These are phyloP conservation scores for Felis catus DNA, from an alignment of 2,113 vertebrate species.

Conservation along the genomic window DNA sequence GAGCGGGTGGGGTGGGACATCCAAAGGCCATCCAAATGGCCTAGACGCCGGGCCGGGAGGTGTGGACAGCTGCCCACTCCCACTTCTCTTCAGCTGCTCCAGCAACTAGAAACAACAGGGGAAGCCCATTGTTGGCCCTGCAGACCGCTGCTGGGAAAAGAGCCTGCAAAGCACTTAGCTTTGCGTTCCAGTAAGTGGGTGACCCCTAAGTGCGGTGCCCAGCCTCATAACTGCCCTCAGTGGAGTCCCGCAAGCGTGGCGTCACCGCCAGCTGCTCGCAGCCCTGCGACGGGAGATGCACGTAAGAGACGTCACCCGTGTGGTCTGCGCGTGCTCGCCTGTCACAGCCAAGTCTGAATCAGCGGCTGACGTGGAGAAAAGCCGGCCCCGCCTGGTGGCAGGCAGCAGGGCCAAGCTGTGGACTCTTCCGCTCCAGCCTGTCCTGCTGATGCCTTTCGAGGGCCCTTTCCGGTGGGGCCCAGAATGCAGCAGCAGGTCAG, in stretches of 20 bases:
- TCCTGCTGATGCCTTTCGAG: not conserved
- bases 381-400: not conserved
- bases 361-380: not conserved
- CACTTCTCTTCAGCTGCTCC: too few relatives aligned
- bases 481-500: not conserved
- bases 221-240: not conserved
- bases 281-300: accelerated
- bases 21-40: not conserved
- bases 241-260: not conserved
- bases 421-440: not conserved
- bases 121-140: not conserved
- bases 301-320: not conserved
- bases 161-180: too few relatives aligned
- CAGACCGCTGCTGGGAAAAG: not conserved
- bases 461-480: not conserved
- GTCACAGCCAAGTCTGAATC: not conserved
- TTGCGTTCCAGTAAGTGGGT: not conserved
- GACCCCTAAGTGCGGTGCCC: not conserved
- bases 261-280: not conserved
- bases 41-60: too few relatives aligned
- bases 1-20: not conserved
- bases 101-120: not conserved
- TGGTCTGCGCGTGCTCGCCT: not conserved
- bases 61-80: not conserved
- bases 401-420: not conserved